Evolutionary conservation across 1,140 invertebrate genomes (phyloP).

Genomic region (Telenomus remus): DNA sequence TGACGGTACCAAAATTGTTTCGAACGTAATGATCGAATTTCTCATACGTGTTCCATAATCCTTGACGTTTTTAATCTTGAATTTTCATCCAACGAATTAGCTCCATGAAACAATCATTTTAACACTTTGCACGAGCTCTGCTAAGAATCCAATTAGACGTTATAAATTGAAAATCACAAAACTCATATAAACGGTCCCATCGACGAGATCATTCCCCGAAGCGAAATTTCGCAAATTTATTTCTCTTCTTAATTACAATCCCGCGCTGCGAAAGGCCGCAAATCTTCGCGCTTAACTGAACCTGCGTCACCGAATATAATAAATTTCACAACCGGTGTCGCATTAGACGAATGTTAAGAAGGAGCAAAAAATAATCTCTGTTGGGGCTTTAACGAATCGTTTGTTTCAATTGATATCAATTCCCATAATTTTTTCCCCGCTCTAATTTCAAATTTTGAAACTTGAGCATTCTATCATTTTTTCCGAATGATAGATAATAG

Average conservation of each 20-base stretch:
- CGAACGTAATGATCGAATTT: too few species aligned
- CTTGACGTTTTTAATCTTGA: too few species aligned
- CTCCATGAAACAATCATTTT: conserved; percentile 29
- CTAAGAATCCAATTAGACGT: conserved; percentile 14
- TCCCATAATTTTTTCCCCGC: too few species aligned
- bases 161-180: conserved; percentile 43
- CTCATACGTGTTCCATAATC: too few species aligned
- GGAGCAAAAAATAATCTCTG: conserved; percentile 4
- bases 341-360: neutral
- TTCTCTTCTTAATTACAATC: conserved; percentile 35
- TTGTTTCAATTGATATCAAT: conserved; percentile 34
- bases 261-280: conserved; percentile 9
- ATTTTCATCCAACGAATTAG: conserved; percentile 22
- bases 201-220: conserved; percentile 18
- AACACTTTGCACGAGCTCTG: neutral
- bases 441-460: too few species aligned
- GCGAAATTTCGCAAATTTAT: conserved; percentile 30
- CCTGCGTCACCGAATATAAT: conserved; percentile 17
- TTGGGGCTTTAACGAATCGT: conserved; percentile 22
- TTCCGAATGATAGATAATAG: too few species aligned
- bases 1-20: too few species aligned
- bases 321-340: conserved; percentile 23
- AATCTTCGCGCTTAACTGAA: conserved; percentile 19
- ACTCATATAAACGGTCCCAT: conserved; percentile 20
- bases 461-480: too few species aligned